Base-by-base conservation (phyloP, 2,797 vertebrate genomes). In the Pangasius mekongensis region DNA sequence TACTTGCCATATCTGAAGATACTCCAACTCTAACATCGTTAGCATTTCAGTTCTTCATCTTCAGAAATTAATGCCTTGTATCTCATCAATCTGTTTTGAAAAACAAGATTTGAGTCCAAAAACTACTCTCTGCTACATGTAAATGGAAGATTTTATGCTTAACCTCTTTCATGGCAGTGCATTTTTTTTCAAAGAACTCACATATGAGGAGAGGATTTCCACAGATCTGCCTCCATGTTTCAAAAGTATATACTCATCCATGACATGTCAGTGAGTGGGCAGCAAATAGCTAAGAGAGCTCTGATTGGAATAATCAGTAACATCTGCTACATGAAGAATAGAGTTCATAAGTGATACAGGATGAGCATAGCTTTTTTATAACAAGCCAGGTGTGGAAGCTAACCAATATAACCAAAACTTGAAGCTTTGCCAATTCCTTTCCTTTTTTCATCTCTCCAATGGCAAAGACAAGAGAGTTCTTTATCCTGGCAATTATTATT, bases 401-500 rank as follows among this genome's bases (percentile, higher is more conserved):
- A 87, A 90, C 92, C 92, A 94, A 94, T 91, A 92, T 94, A 93
- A 94, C 92, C 92, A 92, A 91, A 92, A 92, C 92, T 90, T 90
- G 90, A 93, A 83, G 54, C 60, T 86, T 89, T 92, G 89, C 90
- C 92, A 94, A 94, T 93, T 92, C 90, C 24, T 71, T 87, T 84
- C 30, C 52, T 93, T 93, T 92, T 90, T 92, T 94, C 93, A 92
- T 93, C 43, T 73, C 89, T 92, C 90, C 89, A 92, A 93, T 93
- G 92, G 87, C 93, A 94, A 92, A 92, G 92, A 93, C 91, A 90
- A 62, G 83, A 81, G 86, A 83, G 90, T 92, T 93, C 93, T 95
- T 94, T 93, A 90, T 92, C 92, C 78, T 86, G 91, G 93, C 93
- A 94, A 95, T 95, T 95, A 95, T 94, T 91, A 93, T 94, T 95